Evolutionary conservation across 2,113 vertebrate genomes (phyloP).

Genomic region (Pampusana beccarii): DNA sequence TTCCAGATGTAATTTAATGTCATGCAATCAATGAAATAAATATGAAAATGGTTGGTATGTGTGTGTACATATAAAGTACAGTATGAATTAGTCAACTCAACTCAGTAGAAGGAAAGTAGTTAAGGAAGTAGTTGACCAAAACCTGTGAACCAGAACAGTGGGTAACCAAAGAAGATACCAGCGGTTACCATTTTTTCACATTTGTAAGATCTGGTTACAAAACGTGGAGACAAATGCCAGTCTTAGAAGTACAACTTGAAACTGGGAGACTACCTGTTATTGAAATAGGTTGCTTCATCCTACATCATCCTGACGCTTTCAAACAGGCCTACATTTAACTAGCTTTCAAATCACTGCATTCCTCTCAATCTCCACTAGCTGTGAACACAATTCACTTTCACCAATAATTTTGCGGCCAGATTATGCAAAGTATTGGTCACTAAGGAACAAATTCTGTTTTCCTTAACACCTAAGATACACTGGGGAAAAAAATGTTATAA

Average conservation of each 20-base stretch:
- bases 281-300: not conserved
- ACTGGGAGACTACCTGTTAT: not conserved
- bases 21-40: constrained; percentile 7
- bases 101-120: not conserved
- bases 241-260: not conserved
- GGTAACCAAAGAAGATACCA: not conserved
- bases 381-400: not conserved
- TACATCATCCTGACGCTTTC: not conserved
- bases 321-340: not conserved
- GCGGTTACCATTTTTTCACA: not conserved
- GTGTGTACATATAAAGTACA: not conserved
- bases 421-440: not conserved
- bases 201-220: not conserved
- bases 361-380: not conserved
- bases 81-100: not conserved
- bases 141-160: not conserved
- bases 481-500: not conserved
- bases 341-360: not conserved
- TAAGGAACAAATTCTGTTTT: not conserved
- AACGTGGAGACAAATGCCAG: not conserved
- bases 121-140: not conserved
- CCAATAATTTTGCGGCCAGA: not conserved
- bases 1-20: constrained; percentile 23
- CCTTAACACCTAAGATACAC: not conserved
- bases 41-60: not conserved